Percentiles rank a stretch among this genome's conserved stretches.
Conservation (phyloP, 2,113 vertebrate genomes). For the Pimephales promelas region DNA sequence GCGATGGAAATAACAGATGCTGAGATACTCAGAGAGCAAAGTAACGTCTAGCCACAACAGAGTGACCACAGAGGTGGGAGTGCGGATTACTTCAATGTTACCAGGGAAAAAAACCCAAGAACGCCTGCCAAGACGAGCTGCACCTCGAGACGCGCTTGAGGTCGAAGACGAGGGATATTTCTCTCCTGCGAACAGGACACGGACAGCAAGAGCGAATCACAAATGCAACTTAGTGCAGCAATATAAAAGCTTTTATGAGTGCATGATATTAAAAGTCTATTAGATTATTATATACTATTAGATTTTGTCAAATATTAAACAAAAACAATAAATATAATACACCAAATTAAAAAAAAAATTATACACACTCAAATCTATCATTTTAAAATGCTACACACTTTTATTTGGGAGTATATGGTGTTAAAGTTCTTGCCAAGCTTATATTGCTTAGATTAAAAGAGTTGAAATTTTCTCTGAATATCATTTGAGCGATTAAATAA, state of each 20-base stretch:
- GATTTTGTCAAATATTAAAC: background rate
- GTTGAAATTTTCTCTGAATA: too few relatives aligned
- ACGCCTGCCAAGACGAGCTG: constrained; percentile 4
- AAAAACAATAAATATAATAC: background rate
- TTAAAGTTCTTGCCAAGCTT: too few relatives aligned
- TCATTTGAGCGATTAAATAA: too few relatives aligned
- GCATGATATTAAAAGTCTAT: background rate
- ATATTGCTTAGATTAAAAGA: too few relatives aligned
- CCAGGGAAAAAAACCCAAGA: background rate
- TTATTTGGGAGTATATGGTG: too few relatives aligned
- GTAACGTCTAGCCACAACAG: constrained; percentile 39
- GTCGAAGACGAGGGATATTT: background rate
- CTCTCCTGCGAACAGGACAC: background rate
- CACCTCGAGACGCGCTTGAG: background rate
- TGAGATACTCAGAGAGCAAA: background rate
- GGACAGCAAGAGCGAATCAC: background rate
- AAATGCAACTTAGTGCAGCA: background rate
- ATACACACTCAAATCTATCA: too few relatives aligned
- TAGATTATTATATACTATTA: background rate
- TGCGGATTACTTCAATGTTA: constrained; percentile 8
- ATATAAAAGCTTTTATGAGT: background rate
- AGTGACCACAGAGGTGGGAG: constrained; percentile 27
- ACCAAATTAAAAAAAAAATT: too few relatives aligned
- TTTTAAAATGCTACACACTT: too few relatives aligned
- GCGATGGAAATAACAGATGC: constrained; percentile 41